Evolutionary conservation across 2,888 invertebrate genomes (phyloP).

Genomic region (Habroteleia sp.): DNA sequence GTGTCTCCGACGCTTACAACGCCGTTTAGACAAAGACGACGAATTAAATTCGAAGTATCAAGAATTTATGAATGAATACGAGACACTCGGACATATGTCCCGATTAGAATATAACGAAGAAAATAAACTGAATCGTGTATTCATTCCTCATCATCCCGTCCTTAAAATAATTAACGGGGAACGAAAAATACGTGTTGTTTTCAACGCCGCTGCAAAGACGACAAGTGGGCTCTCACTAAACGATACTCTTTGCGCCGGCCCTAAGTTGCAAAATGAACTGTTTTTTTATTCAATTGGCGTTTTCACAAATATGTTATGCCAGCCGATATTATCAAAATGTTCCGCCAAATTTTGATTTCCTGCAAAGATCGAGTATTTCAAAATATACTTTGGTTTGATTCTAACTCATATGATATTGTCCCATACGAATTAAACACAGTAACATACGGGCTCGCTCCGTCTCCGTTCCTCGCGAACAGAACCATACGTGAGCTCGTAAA

Average conservation of each 20-base stretch:
- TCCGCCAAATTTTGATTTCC: constrained; percentile 21
- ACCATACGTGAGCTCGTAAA: background rate
- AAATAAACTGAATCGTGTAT: background rate
- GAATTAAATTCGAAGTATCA: background rate
- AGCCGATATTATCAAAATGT: constrained; percentile 36
- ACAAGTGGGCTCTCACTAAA: constrained; percentile 10
- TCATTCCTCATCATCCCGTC: constrained; percentile 33
- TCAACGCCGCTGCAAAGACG: constrained; percentile 27
- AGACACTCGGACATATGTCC: background rate
- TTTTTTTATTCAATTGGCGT: constrained; percentile 19
- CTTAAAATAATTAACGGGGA: background rate
- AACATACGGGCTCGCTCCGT: too few species aligned
- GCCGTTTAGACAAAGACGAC: too few species aligned
- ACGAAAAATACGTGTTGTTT: constrained; percentile 23
- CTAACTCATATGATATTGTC: background rate
- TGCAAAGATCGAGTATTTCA: constrained; percentile 2
- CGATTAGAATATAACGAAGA: background rate
- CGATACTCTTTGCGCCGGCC: constrained; percentile 5
- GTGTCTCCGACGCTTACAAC: too few species aligned
- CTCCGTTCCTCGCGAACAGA: constrained; percentile 4
- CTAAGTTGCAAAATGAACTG: constrained; percentile 31
- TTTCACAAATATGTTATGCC: constrained; percentile 1
- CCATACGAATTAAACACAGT: too few species aligned
- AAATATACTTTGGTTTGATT: constrained; percentile 35
- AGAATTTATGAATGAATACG: background rate